phyloP scores from a whole-genome alignment of 2,797 vertebrate genomes.

The Antrozous pallidus region DNA sequence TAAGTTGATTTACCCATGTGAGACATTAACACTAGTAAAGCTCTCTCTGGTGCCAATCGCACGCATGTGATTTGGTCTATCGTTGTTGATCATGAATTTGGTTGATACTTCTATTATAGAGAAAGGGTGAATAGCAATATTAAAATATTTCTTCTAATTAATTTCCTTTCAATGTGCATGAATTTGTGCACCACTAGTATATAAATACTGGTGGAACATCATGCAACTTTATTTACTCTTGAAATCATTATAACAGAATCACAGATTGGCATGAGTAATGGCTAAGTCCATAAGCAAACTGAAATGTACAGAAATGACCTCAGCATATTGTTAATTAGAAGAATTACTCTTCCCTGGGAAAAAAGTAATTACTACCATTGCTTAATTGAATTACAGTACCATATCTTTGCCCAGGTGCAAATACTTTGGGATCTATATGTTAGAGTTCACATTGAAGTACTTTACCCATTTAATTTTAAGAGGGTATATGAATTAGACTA shows the following conservation, averaged over 20 bases:
- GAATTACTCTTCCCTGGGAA: conserved; percentile 40
- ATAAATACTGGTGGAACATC: conserved; percentile 65
- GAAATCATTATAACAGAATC: conserved; percentile 80
- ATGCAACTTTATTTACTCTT: conserved; percentile 83
- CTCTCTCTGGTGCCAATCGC: too few species aligned
- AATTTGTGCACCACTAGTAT: neutral
- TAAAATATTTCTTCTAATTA: too few species aligned
- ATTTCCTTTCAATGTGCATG: too few species aligned
- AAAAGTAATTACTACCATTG: conserved; percentile 53
- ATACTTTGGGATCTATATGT: neutral
- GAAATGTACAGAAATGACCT: conserved; percentile 5
- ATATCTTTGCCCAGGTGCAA: conserved; percentile 3
- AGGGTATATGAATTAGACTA: neutral
- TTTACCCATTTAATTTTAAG: conserved; percentile 17
- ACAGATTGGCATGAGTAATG: neutral
- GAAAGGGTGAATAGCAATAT: too few species aligned
- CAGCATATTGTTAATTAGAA: conserved; percentile 57
- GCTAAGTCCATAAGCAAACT: conserved; percentile 28
- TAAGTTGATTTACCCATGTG: too few species aligned
- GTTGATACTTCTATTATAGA: too few species aligned
- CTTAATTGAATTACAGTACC: conserved; percentile 46
- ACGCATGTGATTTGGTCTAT: too few species aligned
- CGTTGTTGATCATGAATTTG: too few species aligned
- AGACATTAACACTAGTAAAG: too few species aligned
- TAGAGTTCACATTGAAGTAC: conserved; percentile 9